phyloP scores from a whole-genome alignment of 2,113 vertebrate genomes.

The Sardina pilchardus region DNA sequence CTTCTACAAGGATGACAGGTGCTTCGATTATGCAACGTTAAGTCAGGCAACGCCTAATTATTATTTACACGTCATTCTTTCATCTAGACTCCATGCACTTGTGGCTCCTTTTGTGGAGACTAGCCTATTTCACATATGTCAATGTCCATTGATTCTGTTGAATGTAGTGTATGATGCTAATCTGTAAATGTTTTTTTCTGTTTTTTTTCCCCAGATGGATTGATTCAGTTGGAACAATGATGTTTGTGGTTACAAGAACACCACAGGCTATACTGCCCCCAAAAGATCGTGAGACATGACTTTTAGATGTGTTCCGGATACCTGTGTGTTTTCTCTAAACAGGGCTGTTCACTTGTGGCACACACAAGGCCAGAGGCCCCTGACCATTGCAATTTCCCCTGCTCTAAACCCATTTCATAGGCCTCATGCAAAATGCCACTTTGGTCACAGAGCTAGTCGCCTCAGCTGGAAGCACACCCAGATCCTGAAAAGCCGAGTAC shows the following conservation, averaged over 20 bases:
- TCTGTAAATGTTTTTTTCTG: background rate
- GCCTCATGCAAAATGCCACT: conserved; percentile 61
- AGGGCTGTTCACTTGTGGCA: conserved; percentile 73
- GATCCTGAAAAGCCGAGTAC: conserved; percentile 65
- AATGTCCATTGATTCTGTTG: background rate
- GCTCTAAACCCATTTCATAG: conserved; percentile 55
- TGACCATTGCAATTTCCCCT: conserved; percentile 52
- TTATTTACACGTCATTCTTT: no score
- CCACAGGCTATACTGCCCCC: background rate
- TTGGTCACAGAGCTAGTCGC: conserved; percentile 33
- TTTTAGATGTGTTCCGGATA: conserved; percentile 74
- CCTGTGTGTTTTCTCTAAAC: conserved; percentile 74
- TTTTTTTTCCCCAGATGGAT: background rate
- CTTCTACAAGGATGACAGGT: background rate
- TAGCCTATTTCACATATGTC: background rate
- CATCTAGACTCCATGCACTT: no score
- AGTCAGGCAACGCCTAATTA: no score
- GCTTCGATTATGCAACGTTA: no score
- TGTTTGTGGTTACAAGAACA: background rate
- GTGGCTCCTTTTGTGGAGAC: background rate
- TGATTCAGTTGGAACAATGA: background rate
- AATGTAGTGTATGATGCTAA: background rate
- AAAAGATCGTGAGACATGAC: conserved; percentile 72
- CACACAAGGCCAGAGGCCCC: conserved; percentile 66
- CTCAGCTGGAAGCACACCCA: conserved; percentile 56